Percentiles rank a stretch among this genome's conserved stretches.
These are phyloP conservation scores for Tachycineta bicolor DNA, from an alignment of 2,113 vertebrate species.

Conservation along the genomic window DNA sequence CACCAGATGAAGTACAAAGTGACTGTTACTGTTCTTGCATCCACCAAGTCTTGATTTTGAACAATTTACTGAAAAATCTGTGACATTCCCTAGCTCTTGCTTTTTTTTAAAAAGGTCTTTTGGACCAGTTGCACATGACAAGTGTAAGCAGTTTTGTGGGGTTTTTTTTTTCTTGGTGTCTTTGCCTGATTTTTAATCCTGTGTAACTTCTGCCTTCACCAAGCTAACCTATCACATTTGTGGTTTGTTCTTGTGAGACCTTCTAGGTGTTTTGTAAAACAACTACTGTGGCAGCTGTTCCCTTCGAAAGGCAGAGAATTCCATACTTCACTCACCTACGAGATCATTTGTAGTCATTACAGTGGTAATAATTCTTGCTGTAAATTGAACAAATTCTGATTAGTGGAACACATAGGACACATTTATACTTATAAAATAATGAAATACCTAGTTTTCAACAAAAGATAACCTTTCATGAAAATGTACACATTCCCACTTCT, in stretches of 20 bases:
- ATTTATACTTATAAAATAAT: neutral
- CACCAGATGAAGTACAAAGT: neutral
- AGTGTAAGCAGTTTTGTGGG: neutral
- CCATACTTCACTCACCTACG: slow-evolving; percentile 77
- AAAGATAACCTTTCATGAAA: neutral
- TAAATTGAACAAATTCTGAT: slow-evolving; percentile 48
- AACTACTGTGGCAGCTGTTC: neutral
- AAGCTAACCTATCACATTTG: neutral
- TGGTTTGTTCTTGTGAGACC: neutral
- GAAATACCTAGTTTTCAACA: neutral
- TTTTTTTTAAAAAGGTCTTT: neutral
- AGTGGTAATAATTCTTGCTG: slow-evolving; percentile 93
- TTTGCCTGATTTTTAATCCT: neutral
- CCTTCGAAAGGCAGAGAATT: neutral
- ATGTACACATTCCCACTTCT: neutral
- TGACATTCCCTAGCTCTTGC: neutral
- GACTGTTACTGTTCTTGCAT: neutral
- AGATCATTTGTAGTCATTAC: slow-evolving; percentile 87
- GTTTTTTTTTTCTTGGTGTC: neutral
- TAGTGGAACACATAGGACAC: neutral
- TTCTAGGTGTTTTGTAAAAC: neutral
- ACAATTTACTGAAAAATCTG: neutral
- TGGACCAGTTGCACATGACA: neutral
- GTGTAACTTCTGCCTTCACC: neutral
- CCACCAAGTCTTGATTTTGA: neutral